Base-by-base conservation (phyloP, 1,140 invertebrate species). In the Elysia chlorotica region DNA sequence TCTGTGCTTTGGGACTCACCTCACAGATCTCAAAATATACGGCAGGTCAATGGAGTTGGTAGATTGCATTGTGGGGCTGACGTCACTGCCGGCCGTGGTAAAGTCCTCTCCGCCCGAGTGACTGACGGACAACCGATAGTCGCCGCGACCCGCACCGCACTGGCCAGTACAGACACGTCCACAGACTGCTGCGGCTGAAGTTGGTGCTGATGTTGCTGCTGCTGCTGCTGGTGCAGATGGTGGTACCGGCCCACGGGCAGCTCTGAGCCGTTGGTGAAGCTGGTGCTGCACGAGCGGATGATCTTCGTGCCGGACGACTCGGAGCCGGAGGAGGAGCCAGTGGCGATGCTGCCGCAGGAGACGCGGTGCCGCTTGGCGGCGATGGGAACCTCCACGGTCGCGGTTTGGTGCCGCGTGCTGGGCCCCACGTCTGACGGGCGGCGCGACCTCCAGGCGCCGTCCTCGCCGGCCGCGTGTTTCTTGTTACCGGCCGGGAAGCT, bases 1-100 rank as follows among this genome's bases (percentile, higher is more conserved):
- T n/a, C n/a, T n/a, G n/a, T n/a, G n/a, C n/a, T n/a, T n/a, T n/a
- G n/a, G n/a, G n/a, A 14, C 68, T 71, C 35, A 71, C 68, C 68
- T 71, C 19, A 71, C 68, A 31, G 68, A 71, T 71, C 57, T 71
- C 4, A 71, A 57, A 62, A 71, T 71, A 38, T 71, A 71, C 3
- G 68, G 68, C 25, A 71, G 28, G n/a, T 54, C 68, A 4, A 2
- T 30, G 10, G 53, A 35, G 35, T 61, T 37, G 21, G 31, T 10
- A 6, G 56, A 38, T n/a, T n/a, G 37, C 56, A 62, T 41, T 2
- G 56, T 71, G 1, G 56, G 56, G 23, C 56, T 71, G 33, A 71
- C 35, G 33, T 71, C 68, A 62, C 56, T 3, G 6, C 68, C 36
- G 33, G 68, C 35, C 3, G 33, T 33, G 19, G n/a, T n/a, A n/a